Evolutionary conservation across 2,113 vertebrate genomes (phyloP), one percentile per base, ranked within the genome.

Genomic region (Epinephelus lanceolatus): DNA sequence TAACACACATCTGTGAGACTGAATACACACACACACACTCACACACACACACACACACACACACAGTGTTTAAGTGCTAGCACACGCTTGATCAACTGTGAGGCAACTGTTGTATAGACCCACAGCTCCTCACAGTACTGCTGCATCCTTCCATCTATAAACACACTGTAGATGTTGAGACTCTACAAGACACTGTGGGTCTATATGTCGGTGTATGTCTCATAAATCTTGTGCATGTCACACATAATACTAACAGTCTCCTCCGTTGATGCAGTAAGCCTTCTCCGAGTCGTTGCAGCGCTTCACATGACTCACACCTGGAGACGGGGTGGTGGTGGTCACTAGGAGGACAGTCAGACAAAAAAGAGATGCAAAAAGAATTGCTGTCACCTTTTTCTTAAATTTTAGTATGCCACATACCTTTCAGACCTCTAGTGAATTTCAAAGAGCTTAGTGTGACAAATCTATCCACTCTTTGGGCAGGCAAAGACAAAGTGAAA

Each of bases 251-350:
- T 13, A 65, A 72, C 74, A 37, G 33, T 37, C 33, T 37, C 33
- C 33, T 83, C 98, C 98, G 60, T 99, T 99, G 89, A 97, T 97
- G 84, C 98, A 99, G 89, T 98, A 97, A 75, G 97, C 95, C 93
- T 97, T 99, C 93, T 98, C 97, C 3, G 98, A 97, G 88, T 99
- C 98, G 25, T 99, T 99, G 96, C 98, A 99, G 95, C 97, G 97
- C 91, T 97, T 95, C 47, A 96, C 96, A 0, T 98, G 98, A 76
- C 98, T 98, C 2, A 97, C 97, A 92, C 96, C 98, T 45, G 97
- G 96, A 65, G 98, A 97, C 71, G 97, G 95, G 69, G 96, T 97
- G 92, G 98, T 98, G 91, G 91, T 90, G 69, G 92, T 93, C 80
- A 92, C 87, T 90, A 12, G 11, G 18, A 51, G 74, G 75, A 71